Conservation (phyloP, 1,140 invertebrate species). For the Brachionus angularis region DNA sequence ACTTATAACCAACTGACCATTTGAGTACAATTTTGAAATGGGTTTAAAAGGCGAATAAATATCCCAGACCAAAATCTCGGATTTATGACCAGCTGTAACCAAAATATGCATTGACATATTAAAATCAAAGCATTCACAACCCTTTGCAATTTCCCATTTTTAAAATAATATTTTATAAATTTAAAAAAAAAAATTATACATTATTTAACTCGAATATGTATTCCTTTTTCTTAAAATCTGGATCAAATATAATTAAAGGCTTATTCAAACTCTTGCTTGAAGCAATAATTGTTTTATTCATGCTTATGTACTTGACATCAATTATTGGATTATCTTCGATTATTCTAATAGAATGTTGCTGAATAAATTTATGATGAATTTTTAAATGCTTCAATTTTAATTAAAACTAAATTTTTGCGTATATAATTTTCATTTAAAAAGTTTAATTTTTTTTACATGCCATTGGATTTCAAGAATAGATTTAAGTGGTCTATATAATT, state of each 20-base stretch:
- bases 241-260: slow-evolving; percentile 53
- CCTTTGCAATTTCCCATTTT: slow-evolving; percentile 48
- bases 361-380: slow-evolving; percentile 49
- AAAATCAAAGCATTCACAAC: slow-evolving; percentile 55
- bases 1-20: background rate
- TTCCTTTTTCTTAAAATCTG: slow-evolving; percentile 51
- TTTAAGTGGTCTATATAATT: slow-evolving; percentile 47
- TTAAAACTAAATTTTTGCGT: background rate
- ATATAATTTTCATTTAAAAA: background rate
- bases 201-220: slow-evolving; percentile 56
- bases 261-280: slow-evolving; percentile 50
- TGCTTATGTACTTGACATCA: slow-evolving; percentile 53
- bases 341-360: slow-evolving; percentile 46
- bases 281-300: slow-evolving; percentile 53
- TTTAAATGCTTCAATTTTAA: slow-evolving; percentile 48
- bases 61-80: slow-evolving; percentile 70
- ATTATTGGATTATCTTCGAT: slow-evolving; percentile 52
- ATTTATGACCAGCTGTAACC: slow-evolving; percentile 68
- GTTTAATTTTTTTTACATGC: slow-evolving; percentile 46
- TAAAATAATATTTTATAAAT: background rate
- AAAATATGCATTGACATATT: slow-evolving; percentile 54
- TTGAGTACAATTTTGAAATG: background rate
- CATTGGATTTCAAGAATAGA: slow-evolving; percentile 43
- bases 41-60: slow-evolving; percentile 59
- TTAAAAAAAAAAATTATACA: slow-evolving; percentile 46